These are phyloP conservation scores for Hoplostethus atlanticus DNA, from an alignment of 2,797 vertebrate genomes.

Conservation along the genomic window DNA sequence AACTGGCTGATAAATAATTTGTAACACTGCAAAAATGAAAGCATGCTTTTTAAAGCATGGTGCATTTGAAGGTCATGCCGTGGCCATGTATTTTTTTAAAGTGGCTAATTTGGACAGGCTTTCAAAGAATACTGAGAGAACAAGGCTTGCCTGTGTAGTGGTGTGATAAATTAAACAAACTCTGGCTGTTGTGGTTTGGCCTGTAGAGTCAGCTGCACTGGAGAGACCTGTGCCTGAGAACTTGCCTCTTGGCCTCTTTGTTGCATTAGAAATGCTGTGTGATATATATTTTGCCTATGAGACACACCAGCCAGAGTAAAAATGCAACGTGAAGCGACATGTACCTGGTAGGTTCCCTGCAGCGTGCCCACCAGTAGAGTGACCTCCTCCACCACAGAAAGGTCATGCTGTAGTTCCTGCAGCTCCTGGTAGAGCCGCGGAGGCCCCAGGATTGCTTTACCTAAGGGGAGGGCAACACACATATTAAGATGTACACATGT, in stretches of 20 bases:
- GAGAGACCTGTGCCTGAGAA: not conserved
- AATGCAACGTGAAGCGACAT: not conserved
- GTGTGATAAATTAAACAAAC: constrained; percentile 20
- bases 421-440: constrained; percentile 97
- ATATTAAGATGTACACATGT: not conserved
- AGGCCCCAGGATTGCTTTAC: constrained; percentile 91
- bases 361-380: constrained; percentile 93
- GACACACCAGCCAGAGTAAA: not conserved
- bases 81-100: not conserved
- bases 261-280: not conserved
- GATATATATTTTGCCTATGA: constrained; percentile 3
- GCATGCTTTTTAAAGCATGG: constrained; percentile 8
- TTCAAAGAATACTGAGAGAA: constrained; percentile 28
- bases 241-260: not conserved
- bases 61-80: constrained; percentile 36
- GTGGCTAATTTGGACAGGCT: constrained; percentile 20
- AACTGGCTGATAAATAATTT: constrained; percentile 40
- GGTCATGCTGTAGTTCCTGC: constrained; percentile 95
- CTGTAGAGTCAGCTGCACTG: not conserved
- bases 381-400: constrained; percentile 95
- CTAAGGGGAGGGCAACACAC: constrained; percentile 53
- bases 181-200: constrained; percentile 1
- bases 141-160: not conserved
- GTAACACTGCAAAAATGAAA: constrained; percentile 15
- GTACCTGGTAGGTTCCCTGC: constrained; percentile 95